phyloP scores from a whole-genome alignment of 2,113 vertebrate genomes.

The Mus pahari region DNA sequence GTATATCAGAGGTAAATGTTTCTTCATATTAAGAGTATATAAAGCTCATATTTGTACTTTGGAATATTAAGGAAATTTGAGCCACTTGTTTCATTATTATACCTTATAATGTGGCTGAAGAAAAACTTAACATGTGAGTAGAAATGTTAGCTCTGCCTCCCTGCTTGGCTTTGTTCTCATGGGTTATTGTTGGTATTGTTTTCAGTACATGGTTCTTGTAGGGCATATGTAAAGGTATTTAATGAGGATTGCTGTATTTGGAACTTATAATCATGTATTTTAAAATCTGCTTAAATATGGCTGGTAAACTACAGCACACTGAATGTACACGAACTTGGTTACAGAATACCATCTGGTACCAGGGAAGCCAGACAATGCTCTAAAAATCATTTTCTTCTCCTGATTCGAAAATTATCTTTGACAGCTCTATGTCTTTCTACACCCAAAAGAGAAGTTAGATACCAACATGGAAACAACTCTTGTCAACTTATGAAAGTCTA shows the following conservation, averaged over 20 bases:
- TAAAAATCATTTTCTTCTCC: background rate
- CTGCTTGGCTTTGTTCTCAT: background rate
- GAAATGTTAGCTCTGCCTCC: background rate
- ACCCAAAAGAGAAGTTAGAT: background rate
- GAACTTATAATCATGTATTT: background rate
- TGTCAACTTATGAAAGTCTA: background rate
- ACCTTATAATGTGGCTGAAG: background rate
- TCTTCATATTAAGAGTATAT: background rate
- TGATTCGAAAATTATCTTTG: background rate
- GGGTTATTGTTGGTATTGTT: conserved; percentile 31
- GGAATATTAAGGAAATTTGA: background rate
- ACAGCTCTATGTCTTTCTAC: background rate
- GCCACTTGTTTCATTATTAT: background rate
- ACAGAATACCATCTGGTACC: background rate
- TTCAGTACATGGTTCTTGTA: background rate
- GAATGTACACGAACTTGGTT: background rate
- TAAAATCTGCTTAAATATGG: background rate
- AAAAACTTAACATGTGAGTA: background rate
- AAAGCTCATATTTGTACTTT: background rate
- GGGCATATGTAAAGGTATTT: background rate
- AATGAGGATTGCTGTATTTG: conserved; percentile 14
- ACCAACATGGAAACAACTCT: background rate
- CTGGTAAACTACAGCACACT: background rate
- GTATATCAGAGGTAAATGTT: background rate
- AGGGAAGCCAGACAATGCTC: background rate